These are phyloP conservation scores for Macrobrachium nipponense DNA, from an alignment of 1,140 invertebrate genomes.

Conservation along the genomic window DNA sequence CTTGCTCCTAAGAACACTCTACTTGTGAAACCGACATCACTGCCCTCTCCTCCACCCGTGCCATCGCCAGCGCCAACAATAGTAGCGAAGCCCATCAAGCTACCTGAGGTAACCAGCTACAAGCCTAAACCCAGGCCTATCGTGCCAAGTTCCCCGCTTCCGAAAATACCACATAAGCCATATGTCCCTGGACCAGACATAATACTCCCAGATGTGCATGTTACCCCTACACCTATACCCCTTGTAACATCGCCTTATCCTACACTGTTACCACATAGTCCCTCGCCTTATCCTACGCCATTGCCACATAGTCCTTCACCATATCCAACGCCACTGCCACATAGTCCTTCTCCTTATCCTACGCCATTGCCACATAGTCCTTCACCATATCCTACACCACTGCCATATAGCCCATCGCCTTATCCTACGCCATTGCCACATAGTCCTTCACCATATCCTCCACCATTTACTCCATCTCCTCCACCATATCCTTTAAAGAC, in stretches of 20 bases:
- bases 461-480: neutral
- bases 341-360: neutral
- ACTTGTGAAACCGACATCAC: neutral
- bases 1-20: neutral
- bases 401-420: neutral
- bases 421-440: neutral
- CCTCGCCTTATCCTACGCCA: neutral
- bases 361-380: neutral
- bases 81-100: conserved; percentile 19
- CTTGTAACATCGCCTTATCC: neutral
- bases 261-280: neutral
- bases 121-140: neutral
- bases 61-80: neutral
- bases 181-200: neutral
- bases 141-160: no score
- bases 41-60: neutral
- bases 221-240: no score
- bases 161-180: neutral
- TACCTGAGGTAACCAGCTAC: conserved; percentile 43
- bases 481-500: conserved; percentile 1
- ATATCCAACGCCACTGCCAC: neutral
- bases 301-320: neutral
- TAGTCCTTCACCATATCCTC: neutral
- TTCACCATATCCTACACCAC: neutral
- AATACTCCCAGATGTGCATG: no score